phyloP scores from a whole-genome alignment of 2,797 vertebrate species.

The Macrochelys suwanniensis region DNA sequence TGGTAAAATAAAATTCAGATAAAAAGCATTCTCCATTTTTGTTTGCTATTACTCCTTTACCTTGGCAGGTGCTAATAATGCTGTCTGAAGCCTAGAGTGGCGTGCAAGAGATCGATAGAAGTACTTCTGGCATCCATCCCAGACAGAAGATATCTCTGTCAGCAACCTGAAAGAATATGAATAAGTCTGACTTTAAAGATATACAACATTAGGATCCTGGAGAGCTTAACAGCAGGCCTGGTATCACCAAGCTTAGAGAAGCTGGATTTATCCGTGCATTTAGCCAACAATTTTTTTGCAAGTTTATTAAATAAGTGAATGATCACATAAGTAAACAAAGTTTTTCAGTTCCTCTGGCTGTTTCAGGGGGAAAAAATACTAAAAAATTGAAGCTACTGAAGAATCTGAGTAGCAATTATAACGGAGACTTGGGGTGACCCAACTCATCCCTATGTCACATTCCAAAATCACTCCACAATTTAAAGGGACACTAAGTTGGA shows the following conservation, averaged over 20 bases:
- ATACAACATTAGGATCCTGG: background rate
- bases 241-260: background rate
- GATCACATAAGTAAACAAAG: background rate
- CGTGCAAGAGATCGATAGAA: conserved; percentile 94
- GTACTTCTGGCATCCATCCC: conserved; percentile 97
- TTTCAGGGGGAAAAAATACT: background rate
- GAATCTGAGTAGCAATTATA: background rate
- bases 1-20: background rate
- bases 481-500: background rate
- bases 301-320: background rate
- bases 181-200: background rate
- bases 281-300: background rate
- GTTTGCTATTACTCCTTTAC: conserved; percentile 73
- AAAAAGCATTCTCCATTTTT: background rate
- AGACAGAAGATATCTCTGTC: conserved; percentile 86
- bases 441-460: background rate
- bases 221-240: background rate
- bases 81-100: conserved; percentile 85
- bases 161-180: conserved; percentile 85
- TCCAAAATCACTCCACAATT: background rate
- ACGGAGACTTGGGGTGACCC: background rate
- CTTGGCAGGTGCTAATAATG: conserved; percentile 89
- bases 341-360: background rate
- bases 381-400: background rate
- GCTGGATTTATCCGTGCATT: background rate